Percentiles rank a stretch among this genome's conserved stretches.
Conservation (phyloP, 1,140 invertebrate genomes). For the Drosophila baimaii region DNA sequence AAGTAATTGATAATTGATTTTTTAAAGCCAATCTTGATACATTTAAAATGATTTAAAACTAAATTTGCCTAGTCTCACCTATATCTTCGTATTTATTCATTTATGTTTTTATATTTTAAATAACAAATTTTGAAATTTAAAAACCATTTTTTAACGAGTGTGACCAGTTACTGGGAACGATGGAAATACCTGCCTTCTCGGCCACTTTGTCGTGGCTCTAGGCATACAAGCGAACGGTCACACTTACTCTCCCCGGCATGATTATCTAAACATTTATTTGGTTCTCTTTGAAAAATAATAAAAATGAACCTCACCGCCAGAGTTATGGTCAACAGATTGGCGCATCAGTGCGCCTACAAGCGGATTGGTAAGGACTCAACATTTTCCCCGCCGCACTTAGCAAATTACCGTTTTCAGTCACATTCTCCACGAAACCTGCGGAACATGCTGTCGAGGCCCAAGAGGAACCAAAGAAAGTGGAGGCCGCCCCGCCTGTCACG, state of each 20-base stretch:
- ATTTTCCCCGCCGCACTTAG: not conserved
- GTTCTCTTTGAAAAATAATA: constrained; percentile 9
- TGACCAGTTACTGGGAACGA: not conserved
- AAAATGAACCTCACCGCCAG: constrained; percentile 72
- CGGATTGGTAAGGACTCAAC: constrained; percentile 57
- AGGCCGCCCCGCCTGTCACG: not conserved
- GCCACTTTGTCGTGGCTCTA: not conserved
- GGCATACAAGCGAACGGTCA: not conserved
- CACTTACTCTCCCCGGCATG: constrained; percentile 32
- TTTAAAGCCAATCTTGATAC: no score
- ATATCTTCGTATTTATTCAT: no score
- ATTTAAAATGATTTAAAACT: no score
- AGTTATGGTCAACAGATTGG: constrained; percentile 44
- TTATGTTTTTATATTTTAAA: no score
- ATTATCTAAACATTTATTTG: constrained; percentile 71
- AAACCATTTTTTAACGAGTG: not conserved
- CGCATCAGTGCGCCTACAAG: constrained; percentile 47
- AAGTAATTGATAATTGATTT: no score
- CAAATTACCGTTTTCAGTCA: constrained; percentile 55
- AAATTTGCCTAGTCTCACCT: no score
- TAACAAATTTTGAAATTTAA: not conserved
- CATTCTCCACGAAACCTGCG: constrained; percentile 76
- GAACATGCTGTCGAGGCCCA: constrained; percentile 50
- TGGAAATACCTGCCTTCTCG: not conserved
- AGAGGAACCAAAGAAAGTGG: constrained; percentile 36